A percentile compares a stretch with the other conserved stretches of the same genome.
Conservation (phyloP, 2,113 vertebrate genomes). For the Pedetes capensis region DNA sequence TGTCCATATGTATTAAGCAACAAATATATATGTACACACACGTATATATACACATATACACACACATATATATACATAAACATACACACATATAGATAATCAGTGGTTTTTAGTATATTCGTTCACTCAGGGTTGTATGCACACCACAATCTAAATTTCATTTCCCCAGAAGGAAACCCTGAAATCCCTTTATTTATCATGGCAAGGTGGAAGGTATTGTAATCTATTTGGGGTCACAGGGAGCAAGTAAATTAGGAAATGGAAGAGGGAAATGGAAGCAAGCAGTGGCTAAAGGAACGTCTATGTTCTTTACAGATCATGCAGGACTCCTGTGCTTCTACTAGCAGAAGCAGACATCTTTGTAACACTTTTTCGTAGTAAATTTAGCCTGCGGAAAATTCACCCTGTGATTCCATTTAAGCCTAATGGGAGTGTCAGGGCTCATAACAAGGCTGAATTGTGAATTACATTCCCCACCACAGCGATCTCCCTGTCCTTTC, state of each 20-base stretch:
- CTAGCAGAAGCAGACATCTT: neutral
- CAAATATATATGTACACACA: no score
- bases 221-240: neutral
- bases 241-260: neutral
- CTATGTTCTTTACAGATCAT: neutral
- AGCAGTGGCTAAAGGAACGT: neutral
- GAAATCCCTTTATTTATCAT: neutral
- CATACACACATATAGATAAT: no score
- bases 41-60: no score
- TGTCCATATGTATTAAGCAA: no score
- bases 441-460: constrained; percentile 29
- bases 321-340: neutral
- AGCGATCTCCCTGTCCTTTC: neutral
- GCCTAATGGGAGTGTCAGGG: neutral
- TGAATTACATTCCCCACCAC: neutral
- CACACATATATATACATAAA: no score
- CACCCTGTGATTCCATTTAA: constrained; percentile 43
- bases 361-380: neutral
- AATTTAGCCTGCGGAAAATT: constrained; percentile 8
- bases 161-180: neutral
- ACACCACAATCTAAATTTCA: neutral
- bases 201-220: neutral
- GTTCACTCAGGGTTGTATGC: neutral
- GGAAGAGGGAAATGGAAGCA: accelerated
- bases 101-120: neutral